Evolutionary conservation across 2,888 invertebrate genomes (phyloP).

Genomic region (Lasioglossum vierecki): DNA sequence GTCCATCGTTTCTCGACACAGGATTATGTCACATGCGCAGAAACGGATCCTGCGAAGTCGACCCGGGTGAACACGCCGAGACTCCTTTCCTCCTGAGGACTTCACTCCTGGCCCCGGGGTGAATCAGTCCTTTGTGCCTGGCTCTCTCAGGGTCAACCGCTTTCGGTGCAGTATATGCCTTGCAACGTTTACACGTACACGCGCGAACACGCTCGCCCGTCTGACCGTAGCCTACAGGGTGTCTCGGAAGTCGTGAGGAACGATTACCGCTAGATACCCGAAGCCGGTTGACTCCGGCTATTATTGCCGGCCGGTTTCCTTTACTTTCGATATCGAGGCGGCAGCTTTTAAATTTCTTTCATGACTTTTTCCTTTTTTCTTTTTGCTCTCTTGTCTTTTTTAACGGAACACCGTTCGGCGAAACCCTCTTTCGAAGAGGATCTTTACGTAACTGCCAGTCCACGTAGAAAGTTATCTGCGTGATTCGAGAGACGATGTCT

Average conservation of each 20-base stretch:
- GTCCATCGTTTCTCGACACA: background rate
- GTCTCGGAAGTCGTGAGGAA: constrained; percentile 57
- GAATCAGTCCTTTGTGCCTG: constrained; percentile 83
- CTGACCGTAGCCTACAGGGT: constrained; percentile 67
- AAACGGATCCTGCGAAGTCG: constrained; percentile 57
- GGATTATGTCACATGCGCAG: constrained; percentile 69
- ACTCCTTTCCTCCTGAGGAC: constrained; percentile 62
- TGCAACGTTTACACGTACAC: constrained; percentile 75
- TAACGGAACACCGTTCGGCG: background rate
- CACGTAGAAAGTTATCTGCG: background rate
- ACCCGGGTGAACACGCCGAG: constrained; percentile 61
- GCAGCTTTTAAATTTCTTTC: background rate
- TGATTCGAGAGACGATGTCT: background rate
- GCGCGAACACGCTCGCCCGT: constrained; percentile 67
- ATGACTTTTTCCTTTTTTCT: background rate
- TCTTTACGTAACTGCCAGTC: constrained; percentile 14
- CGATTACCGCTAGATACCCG: constrained; percentile 23
- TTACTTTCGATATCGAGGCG: constrained; percentile 18
- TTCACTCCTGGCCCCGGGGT: constrained; percentile 75
- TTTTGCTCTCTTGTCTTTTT: background rate
- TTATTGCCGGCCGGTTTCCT: background rate
- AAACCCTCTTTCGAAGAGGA: background rate
- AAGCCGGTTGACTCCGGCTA: constrained; percentile 14
- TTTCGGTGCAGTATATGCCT: constrained; percentile 78
- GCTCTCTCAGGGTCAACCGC: constrained; percentile 83